Base-by-base conservation (phyloP, 2,888 invertebrate species). In the Crepidodera aurea region DNA sequence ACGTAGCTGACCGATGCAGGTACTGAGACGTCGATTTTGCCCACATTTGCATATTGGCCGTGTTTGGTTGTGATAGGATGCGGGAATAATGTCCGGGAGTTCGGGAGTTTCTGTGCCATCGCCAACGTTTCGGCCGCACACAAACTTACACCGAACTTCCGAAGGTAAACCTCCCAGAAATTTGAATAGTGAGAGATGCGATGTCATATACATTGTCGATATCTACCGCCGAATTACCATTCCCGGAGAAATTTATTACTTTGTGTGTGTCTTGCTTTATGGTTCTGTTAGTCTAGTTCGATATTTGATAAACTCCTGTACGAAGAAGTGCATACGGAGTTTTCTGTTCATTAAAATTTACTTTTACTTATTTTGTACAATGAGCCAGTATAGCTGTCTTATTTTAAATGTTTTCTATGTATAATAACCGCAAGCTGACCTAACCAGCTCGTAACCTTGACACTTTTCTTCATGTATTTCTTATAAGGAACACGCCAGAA, bases 1-100 rank as follows among this genome's bases (percentile, higher is more conserved):
- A 79, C 79, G 75, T 70, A 79, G 74, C 80, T 79, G 79, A 80
- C 79, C 80, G 79, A 78, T 78, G 79, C 81, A 81, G 81, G 81
- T 81, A 79, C 73, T 55, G 71, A 66, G 71, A 70, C 70, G 72
- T 70, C 74, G 69, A 72, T 73, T 74, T 69, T 72, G 70, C 72
- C 72, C 70, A 62, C 73, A 79, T 80, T 81, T 79, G 75, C 79
- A 80, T 79, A 80, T 77, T 72, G 75, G 74, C 76, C 75, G 73
- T 78, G 79, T 79, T 79, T 78, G 79, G 78, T 77, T 77, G 75
- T 78, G 78, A 79, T 79, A 77, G 76, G 75, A 77, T 69, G 72
- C 73, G 73, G 70, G 74, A 73, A 73, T 75, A 72, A 74, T 74
- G 76, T 76, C 75, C 73, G 75, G 71, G 57, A 46, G 46, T 56